Percentiles rank a stretch among this genome's conserved stretches.
These are phyloP conservation scores for Macrotrachela quadricornifera DNA, from an alignment of 1,140 invertebrate species.

Conservation along the genomic window DNA sequence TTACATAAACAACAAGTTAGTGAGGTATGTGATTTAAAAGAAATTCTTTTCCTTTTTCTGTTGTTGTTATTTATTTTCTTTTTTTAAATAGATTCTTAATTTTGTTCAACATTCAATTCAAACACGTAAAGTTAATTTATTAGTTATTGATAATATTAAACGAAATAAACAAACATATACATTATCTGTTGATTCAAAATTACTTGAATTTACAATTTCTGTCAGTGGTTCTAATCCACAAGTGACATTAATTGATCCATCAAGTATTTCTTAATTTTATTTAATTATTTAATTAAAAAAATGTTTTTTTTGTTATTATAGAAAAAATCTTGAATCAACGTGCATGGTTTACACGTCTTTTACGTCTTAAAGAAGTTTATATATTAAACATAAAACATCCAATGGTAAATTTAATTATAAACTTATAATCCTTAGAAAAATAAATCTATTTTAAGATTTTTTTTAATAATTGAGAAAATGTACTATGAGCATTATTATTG, in stretches of 20 bases:
- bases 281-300: too few relatives aligned
- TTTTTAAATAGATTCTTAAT: conserved; percentile 35
- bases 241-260: conserved; percentile 25
- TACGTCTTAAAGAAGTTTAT: background rate
- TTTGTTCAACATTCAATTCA: conserved; percentile 41
- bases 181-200: conserved; percentile 39
- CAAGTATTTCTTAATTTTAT: conserved; percentile 10
- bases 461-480: too few relatives aligned
- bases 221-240: conserved; percentile 36
- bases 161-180: conserved; percentile 17
- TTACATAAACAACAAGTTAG: conserved; percentile 47
- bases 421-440: too few relatives aligned
- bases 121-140: conserved; percentile 38
- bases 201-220: conserved; percentile 21
- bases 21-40: conserved; percentile 37
- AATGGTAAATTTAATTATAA: conserved; percentile 39
- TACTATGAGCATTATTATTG: too few relatives aligned
- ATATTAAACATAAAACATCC: conserved; percentile 41
- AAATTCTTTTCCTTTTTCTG: background rate
- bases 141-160: conserved; percentile 21
- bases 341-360: background rate
- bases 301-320: background rate
- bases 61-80: background rate
- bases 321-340: background rate
- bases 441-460: too few relatives aligned